Evolutionary conservation across 2,797 vertebrate species (phyloP), one percentile per base, ranked within the genome.

Genomic region (Calcarius lapponicus): DNA sequence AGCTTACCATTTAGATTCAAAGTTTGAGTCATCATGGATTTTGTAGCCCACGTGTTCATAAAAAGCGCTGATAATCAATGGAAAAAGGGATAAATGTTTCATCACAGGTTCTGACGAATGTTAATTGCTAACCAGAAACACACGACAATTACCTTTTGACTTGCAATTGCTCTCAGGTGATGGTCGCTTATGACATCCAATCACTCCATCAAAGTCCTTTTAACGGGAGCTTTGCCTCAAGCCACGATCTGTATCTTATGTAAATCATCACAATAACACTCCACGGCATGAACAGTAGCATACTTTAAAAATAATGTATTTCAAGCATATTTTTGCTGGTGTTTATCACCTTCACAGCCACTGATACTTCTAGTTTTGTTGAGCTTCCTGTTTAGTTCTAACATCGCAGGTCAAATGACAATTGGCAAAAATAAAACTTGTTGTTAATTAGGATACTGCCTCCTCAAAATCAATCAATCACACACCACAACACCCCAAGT

Each of bases 61-160:
- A 76, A 40, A 53, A 72, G 32, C 16, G 28, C 34, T 65, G 73
- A 81, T 75, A 50, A 61, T 72, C 53, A 70, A 26, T 31, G 43
- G 43, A 72, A 74, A 61, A 79, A 13, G 10, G 61, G 38, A 76
- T 56, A 57, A 62, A 38, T 17, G 57, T 75, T 88, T 93, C 60
- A 85, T 61, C 80, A 50, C n/a, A 65, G 16, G 42, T 72, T 53
- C 53, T 71, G 45, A n/a, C 7, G 29, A 42, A 10, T 60, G 82
- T 62, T 83, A 94, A 90, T 69, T 87, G 53, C 65, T 88, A 93
- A 92, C 56, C 50, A 90, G 66, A 88, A 90, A 82, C 57, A 61
- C 25, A 9, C 4, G 2, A 25, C 61, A 84, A 95, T 80, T 91
- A 86, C 18, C 86, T 50, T 93, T 91, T 61, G 53, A 74, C 88